These are phyloP conservation scores for Gallirallus australis DNA, from an alignment of 2,797 vertebrate species.

Conservation along the genomic window DNA sequence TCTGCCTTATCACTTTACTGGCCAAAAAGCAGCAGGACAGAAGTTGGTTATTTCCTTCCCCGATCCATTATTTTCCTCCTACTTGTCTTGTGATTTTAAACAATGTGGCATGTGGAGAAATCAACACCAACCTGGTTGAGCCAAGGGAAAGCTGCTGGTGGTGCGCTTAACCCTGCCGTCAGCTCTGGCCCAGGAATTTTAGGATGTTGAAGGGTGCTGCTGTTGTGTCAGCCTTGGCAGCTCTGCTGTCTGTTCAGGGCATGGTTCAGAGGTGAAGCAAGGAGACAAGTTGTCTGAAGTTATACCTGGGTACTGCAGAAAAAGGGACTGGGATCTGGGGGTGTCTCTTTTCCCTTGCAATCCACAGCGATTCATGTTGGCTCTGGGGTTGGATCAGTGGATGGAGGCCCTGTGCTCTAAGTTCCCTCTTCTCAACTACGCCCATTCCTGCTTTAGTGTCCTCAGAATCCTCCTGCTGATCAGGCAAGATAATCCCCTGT, in stretches of 20 bases:
- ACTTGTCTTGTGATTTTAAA: constrained; percentile 4
- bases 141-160: background rate
- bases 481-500: background rate
- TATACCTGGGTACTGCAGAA: background rate
- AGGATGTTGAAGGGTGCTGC: background rate
- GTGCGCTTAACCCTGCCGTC: background rate
- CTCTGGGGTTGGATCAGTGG: background rate
- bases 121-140: background rate
- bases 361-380: background rate
- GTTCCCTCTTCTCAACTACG: background rate
- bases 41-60: background rate
- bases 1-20: constrained; percentile 19
- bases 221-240: background rate
- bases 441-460: background rate
- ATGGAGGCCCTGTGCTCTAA: background rate
- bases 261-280: background rate
- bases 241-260: background rate
- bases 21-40: constrained; percentile 16
- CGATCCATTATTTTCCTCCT: background rate
- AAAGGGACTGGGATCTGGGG: background rate
- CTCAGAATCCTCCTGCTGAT: background rate
- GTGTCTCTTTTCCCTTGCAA: background rate
- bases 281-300: background rate
- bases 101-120: background rate
- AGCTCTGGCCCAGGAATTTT: background rate